A percentile compares a stretch with the other conserved stretches of the same genome.
Evolutionary conservation across 2,888 invertebrate species (phyloP).

Genomic region (Caenorhabditis angaria): DNA sequence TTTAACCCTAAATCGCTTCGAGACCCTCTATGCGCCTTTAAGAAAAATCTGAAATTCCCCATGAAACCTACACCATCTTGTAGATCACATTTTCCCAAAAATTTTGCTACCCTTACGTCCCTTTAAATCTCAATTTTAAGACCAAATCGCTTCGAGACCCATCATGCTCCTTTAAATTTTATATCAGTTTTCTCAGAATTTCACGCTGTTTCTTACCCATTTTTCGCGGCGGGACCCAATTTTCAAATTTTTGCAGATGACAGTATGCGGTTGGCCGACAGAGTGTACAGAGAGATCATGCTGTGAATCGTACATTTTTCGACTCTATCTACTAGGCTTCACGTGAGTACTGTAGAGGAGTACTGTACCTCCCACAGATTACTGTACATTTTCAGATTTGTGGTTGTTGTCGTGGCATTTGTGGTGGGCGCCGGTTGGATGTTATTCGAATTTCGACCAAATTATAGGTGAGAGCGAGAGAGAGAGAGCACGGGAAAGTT

Average conservation of each 20-base stretch:
- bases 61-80: too few relatives aligned
- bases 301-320: slow-evolving; percentile 53
- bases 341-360: slow-evolving; percentile 28
- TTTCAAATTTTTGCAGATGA: slow-evolving; percentile 24
- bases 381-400: slow-evolving; percentile 33
- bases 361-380: not conserved
- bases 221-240: not conserved
- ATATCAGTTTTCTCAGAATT: not conserved
- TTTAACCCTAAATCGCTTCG: too few relatives aligned
- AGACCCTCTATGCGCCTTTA: too few relatives aligned
- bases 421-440: slow-evolving; percentile 47
- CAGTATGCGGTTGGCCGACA: slow-evolving; percentile 50
- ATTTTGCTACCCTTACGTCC: not conserved
- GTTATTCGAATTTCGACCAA: slow-evolving; percentile 49
- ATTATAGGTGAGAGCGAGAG: slow-evolving; percentile 31
- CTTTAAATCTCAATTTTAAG: not conserved
- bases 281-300: slow-evolving; percentile 52
- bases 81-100: too few relatives aligned
- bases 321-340: slow-evolving; percentile 51
- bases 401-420: slow-evolving; percentile 41
- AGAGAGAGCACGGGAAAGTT: not conserved
- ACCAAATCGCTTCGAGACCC: not conserved
- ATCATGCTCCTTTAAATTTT: too few relatives aligned
- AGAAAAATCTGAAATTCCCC: too few relatives aligned
- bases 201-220: not conserved